These are phyloP conservation scores for Rugalucina vietnamica DNA, from an alignment of 2,888 invertebrate genomes.

Conservation along the genomic window DNA sequence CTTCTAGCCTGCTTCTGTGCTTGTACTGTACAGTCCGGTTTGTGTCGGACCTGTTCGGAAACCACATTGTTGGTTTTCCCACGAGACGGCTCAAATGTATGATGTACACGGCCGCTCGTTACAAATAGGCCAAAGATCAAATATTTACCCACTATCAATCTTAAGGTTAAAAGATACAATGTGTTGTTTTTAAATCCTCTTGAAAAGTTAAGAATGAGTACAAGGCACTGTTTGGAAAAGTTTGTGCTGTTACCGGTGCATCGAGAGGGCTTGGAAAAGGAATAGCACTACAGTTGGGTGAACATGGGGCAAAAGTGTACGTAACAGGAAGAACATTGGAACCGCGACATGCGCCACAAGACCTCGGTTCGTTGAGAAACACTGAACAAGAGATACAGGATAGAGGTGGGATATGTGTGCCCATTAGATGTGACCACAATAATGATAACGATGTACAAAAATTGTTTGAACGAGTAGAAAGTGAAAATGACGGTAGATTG, in stretches of 20 bases:
- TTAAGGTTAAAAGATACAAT: too few species aligned
- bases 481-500: slow-evolving; percentile 79
- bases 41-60: too few species aligned
- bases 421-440: slow-evolving; percentile 82
- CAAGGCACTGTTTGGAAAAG: slow-evolving; percentile 71
- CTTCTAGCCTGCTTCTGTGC: too few species aligned
- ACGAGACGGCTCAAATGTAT: too few species aligned
- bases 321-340: slow-evolving; percentile 76
- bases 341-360: background rate
- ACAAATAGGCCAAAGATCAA: too few species aligned
- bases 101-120: too few species aligned
- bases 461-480: slow-evolving; percentile 81
- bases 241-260: slow-evolving; percentile 83
- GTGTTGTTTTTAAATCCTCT: too few species aligned
- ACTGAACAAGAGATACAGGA: slow-evolving; percentile 55
- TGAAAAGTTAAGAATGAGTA: too few species aligned
- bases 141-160: too few species aligned
- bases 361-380: background rate
- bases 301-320: slow-evolving; percentile 84
- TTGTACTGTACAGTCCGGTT: too few species aligned
- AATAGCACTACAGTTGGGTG: slow-evolving; percentile 83
- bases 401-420: slow-evolving; percentile 80
- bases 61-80: too few species aligned
- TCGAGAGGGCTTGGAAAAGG: slow-evolving; percentile 82
- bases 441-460: slow-evolving; percentile 78